Base-by-base conservation (phyloP, 2,113 vertebrate genomes). In the Propithecus coquereli region DNA sequence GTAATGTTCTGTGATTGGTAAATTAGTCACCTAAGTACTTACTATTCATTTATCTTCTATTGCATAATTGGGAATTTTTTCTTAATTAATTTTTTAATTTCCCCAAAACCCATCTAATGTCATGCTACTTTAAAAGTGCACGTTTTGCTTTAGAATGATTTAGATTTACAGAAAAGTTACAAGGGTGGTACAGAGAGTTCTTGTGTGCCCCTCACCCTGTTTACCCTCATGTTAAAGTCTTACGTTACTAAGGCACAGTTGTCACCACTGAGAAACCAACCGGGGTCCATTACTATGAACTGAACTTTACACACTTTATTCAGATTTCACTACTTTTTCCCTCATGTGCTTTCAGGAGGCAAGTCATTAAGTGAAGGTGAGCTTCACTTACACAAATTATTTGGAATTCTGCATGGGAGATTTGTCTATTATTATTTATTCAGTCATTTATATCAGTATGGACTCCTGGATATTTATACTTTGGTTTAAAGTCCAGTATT, bases 11-110 rank as follows among this genome's bases (percentile, higher is more conserved):
- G 5, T 32, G 20, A 52, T 89, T 37, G 63, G 32, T 87, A 71
- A 52, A 57, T 92, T 47, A 34, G 74, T 94, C 88, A 74, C 50
- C 68, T 86, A 74, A 61, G 68, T 97, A 45, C 61, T 50, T 76
- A 80, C 83, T 74, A 25, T 76, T 82, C 17, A 6, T 84, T 97
- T 96, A 76, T 85, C n/a, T 94, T 43, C 18, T 0, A 2, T 95
- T 96, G 83, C 40, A 82, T 47, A 93, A n/a, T 82, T 71, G 83
- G 23, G 54, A 12, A 37, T 73, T 65, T 66, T 71, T 73, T 76
- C 25, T 76, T 76, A 82, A 84, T 76, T 76, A 82, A 84, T 74
- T 73, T 90, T 80, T 47, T 65, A 63, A 54, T 57, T 43, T 80
- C 3, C 20, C 43, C 8, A 13, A 68, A 63, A 23, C n/a, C 50